Evolutionary conservation across 2,888 invertebrate species (phyloP).

Genomic region (Ganaspis brasiliensis): DNA sequence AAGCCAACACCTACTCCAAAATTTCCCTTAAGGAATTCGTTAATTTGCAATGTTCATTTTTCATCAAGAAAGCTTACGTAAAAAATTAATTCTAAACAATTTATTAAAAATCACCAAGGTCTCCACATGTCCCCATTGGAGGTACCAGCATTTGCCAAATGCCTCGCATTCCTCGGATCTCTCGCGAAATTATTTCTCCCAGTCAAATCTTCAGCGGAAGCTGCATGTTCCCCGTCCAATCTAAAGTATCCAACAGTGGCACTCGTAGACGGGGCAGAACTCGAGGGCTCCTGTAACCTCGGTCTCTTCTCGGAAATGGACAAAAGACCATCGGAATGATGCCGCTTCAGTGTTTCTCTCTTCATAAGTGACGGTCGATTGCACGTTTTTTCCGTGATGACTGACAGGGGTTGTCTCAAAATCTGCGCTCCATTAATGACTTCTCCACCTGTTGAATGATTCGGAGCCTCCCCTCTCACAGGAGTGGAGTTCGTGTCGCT

Average conservation of each 20-base stretch:
- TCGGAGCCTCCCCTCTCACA: conserved; percentile 56
- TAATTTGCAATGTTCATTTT: too few relatives aligned
- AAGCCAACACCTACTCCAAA: too few relatives aligned
- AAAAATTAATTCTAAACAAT: too few relatives aligned
- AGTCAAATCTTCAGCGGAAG: conserved; percentile 67
- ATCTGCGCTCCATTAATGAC: conserved; percentile 54
- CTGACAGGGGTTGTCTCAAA: conserved; percentile 75
- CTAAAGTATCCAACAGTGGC: conserved; percentile 53
- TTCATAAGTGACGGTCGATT: conserved; percentile 69
- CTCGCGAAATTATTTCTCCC: conserved; percentile 57
- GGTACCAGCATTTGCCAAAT: conserved; percentile 74
- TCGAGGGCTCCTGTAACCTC: conserved; percentile 71
- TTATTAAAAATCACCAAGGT: conserved; percentile 82
- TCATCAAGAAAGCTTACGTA: too few relatives aligned
- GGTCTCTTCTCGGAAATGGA: conserved; percentile 75
- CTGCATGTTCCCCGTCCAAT: conserved; percentile 60
- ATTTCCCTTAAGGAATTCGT: too few relatives aligned
- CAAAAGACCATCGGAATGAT: conserved; percentile 74
- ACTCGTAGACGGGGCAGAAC: conserved; percentile 65
- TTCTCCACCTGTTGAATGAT: conserved; percentile 45
- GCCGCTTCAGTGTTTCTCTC: conserved; percentile 71
- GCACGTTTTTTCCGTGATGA: conserved; percentile 78
- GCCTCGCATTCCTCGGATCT: conserved; percentile 33
- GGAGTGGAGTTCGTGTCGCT: conserved; percentile 53
- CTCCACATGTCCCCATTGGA: conserved; percentile 83